Evolutionary conservation across 1,140 invertebrate genomes (phyloP).

Genomic region (Cydia pomonella): DNA sequence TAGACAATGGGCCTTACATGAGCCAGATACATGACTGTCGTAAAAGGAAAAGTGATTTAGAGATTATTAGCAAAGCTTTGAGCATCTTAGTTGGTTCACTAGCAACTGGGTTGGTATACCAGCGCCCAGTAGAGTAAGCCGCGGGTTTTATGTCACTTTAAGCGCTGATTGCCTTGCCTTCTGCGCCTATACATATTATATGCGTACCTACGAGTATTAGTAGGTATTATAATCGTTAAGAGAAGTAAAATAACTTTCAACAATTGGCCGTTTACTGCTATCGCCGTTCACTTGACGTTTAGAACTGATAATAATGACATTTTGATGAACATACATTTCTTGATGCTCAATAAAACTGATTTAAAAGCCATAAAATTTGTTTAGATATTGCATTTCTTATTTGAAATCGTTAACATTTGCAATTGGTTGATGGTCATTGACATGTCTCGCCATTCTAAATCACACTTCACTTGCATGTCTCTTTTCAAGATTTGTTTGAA

Average conservation of each 20-base stretch:
- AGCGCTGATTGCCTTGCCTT: too few relatives aligned
- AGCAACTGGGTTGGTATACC: too few relatives aligned
- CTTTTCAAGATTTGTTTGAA: background rate
- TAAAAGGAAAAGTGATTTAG: too few relatives aligned
- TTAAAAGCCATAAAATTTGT: constrained; percentile 34
- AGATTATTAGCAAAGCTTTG: background rate
- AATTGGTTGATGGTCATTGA: constrained; percentile 5
- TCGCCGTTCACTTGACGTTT: constrained; percentile 33
- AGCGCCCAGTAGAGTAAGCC: too few relatives aligned
- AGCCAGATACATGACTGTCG: too few relatives aligned
- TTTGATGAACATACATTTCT: constrained; percentile 43
- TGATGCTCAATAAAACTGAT: constrained; percentile 42
- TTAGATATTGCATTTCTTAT: constrained; percentile 13
- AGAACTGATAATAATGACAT: constrained; percentile 35
- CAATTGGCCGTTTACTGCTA: background rate
- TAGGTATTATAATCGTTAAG: background rate
- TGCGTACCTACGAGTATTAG: background rate
- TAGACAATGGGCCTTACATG: too few relatives aligned
- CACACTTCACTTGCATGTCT: background rate
- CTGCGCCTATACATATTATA: background rate
- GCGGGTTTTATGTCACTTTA: too few relatives aligned
- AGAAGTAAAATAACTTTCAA: background rate
- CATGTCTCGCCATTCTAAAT: constrained; percentile 13
- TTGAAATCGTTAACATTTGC: constrained; percentile 10
- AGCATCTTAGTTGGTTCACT: too few relatives aligned